Base-by-base conservation (phyloP, 2,888 invertebrate species). In the Asteroscopus sphinx region DNA sequence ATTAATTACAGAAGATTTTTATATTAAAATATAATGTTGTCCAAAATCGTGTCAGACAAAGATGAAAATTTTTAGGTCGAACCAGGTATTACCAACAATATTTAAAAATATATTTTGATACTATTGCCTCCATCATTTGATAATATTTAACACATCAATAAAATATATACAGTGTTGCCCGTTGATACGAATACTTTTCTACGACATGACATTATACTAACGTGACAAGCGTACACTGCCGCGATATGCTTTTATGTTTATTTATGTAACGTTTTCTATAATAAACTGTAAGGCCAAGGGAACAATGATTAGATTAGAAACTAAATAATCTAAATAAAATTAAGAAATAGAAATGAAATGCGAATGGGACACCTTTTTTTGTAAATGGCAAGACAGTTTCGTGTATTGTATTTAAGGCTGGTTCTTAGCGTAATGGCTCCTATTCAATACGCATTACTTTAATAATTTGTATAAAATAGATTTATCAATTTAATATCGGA, bases 281-380 rank as follows among this genome's bases (percentile, higher is more conserved):
- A 80, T 56, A n/a, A n/a, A n/a, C n/a, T 57, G 32, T 65, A 70
- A 84, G 81, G 83, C 81, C 77, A 80, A 73, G 90, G 90, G 89
- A 89, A 84, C 88, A 88, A 89, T 77, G 72, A 72, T 67, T 73
- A 72, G 51, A 54, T 72, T 64, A 52, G 40, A 17, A 36, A 56
- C 39, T 57, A 32, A 57, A 61, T 59, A 44, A 56, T 64, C 36
- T 62, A 66, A 71, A 65, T 55, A 37, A 47, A 64, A 70, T 62
- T 60, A 67, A 56, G 45, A 59, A 46, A 44, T 45, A 30, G 33
- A 28, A 42, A 28, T 25, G 13, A 25, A 26, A 35, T 40, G n/a
- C 39, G 30, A 52, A 56, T 35, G 16, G 30, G 32, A 25, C 39
- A 36, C 0, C 6, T 13, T 7, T 45, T 57, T 66, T 63, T 64